Evolutionary conservation across 2,797 vertebrate genomes (phyloP), one percentile per base, ranked within the genome.

Genomic region (Onychomys torridus): DNA sequence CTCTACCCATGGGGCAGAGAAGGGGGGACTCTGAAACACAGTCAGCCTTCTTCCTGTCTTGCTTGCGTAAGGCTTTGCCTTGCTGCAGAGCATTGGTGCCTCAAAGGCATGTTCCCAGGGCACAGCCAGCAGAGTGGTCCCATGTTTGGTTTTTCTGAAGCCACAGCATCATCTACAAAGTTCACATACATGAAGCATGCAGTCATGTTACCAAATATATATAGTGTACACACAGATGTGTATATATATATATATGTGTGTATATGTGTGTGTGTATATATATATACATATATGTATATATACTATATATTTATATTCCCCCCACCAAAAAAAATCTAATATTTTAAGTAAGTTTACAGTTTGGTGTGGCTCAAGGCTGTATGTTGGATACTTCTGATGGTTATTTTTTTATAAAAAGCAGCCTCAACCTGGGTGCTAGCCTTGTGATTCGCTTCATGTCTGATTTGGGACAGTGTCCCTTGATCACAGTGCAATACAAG

Each of bases 401-500:
- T 40, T 23, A 25, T 55, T 87, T 65, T 37, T 57, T 71, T 29
- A 34, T 49, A 90, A 57, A 55, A 75, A 55, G 88, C 77, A 73
- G 27, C 67, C 75, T 37, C 25, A 46, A 71, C 63, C 29, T 40
- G 90, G 83, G 93, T 49, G 11, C 69, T 97, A 77, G 61, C 82
- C 89, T 76, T 92, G 32, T 2, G 37, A 23, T 96, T 89, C 49
- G 55, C 40, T 88, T 61, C 37, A 34, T 85, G 77, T 82, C 13
- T 75, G 5, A 49, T 0, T 27, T 0, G 2, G 29, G 32, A 19
- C 32, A n/a, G 6, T 23, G 16, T 6, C 40, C 57, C 21, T 49
- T 85, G 52, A 93, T 23, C 87, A 17, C 94, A 25, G 55, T 84
- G 71, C 67, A 59, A 59, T 69, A 55, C 27, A 82, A 95, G 95